Evolutionary conservation across 2,797 vertebrate genomes (phyloP), one percentile per base, ranked within the genome.

Genomic region (Dryobates pubescens): DNA sequence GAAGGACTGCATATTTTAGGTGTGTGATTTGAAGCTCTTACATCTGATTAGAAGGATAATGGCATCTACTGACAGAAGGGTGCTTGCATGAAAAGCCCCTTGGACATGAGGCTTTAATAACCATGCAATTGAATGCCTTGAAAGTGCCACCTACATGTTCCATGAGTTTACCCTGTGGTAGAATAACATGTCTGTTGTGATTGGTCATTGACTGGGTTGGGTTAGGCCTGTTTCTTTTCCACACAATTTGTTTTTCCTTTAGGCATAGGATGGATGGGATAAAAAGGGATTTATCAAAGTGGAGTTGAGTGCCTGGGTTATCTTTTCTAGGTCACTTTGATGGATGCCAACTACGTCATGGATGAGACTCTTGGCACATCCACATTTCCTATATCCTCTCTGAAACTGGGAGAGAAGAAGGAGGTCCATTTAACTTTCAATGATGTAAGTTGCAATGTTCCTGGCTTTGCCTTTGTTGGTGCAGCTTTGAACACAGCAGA

Each of bases 331-430:
- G 95, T 99, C 86, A 99, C 98, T 6, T 97, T 99, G 96, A 99
- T 99, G 99, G 99, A 99, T 82, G 99, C 99, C 79, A 99, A 99
- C 97, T 99, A 99, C 2, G 98, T 99, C 86, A 99, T 99, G 98
- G 99, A 99, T 23, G 99, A 99, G 96, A 99, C 98, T 19, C 98
- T 99, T 49, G 99, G 99, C 56, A 98, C 98, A 1, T 96, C 98
- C 9, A 97, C 98, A 0, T 99, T 98, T 86, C 97, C 98, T 61
- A 97, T 99, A 82, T 98, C 97, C 30, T 97, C 97, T 57, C 97
- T 99, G 92, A 98, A 96, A 86, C 92, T 98, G 49, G 99, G 99
- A 84, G 98, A 98, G 95, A 98, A 96, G 72, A 98, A 98, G 93
- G 97, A 96, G 38, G 97, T 99, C 90, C 95, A 97, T 41, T 98